These are phyloP conservation scores for Sebastiscus albofasciatus DNA, from an alignment of 2,797 vertebrate species.

Conservation along the genomic window DNA sequence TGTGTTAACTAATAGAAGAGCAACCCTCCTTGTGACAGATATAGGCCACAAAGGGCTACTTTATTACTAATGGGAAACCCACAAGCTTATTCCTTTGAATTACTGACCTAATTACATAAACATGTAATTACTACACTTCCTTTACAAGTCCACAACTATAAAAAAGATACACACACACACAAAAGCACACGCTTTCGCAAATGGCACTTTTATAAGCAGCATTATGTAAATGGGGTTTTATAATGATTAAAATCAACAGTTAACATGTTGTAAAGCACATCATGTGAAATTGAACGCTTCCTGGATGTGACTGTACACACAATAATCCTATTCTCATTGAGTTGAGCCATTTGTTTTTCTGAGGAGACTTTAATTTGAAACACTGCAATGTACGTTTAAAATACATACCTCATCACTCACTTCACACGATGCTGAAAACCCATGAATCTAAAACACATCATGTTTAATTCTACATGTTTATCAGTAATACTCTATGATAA, in stretches of 20 bases:
- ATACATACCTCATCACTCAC: not conserved
- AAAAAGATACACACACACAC: conserved; percentile 14
- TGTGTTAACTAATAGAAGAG: conserved; percentile 67
- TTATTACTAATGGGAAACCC: conserved; percentile 66
- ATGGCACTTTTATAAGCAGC: conserved; percentile 29
- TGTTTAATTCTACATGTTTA: conserved; percentile 27
- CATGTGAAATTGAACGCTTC: not conserved
- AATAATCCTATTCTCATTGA: not conserved
- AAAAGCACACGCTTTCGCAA: conserved; percentile 10
- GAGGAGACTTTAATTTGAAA: not conserved
- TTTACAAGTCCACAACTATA: conserved; percentile 51
- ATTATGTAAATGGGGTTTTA: conserved; percentile 39
- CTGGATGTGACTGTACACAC: not conserved
- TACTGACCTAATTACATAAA: conserved; percentile 72
- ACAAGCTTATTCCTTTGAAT: conserved; percentile 63
- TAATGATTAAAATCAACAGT: conserved; percentile 37
- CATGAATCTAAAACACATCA: not conserved
- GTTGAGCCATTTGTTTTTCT: not conserved
- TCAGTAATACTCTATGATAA: not conserved
- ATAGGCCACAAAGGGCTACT: conserved; percentile 72
- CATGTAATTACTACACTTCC: conserved; percentile 64
- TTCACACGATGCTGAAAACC: not conserved
- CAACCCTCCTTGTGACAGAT: conserved; percentile 71
- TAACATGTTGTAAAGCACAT: conserved; percentile 15
- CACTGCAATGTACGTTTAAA: not conserved